Evolutionary conservation across 2,888 invertebrate genomes (phyloP).

Genomic region (Drosophila barbarae): DNA sequence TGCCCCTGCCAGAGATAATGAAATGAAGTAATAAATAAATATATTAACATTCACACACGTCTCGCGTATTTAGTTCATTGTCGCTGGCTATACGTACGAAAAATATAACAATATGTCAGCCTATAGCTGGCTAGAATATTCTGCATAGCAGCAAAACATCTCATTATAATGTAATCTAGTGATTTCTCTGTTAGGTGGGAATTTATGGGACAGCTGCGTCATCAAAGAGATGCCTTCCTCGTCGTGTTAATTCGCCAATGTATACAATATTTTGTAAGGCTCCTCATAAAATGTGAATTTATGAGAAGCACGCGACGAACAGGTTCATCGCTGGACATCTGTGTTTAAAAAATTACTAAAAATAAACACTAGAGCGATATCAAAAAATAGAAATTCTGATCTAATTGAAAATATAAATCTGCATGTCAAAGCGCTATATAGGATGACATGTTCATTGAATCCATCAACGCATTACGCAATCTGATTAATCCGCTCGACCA

Average conservation of each 20-base stretch:
- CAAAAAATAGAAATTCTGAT: background rate
- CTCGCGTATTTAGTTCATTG: slow-evolving; percentile 41
- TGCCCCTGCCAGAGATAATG: slow-evolving; percentile 43
- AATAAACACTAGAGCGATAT: slow-evolving; percentile 12
- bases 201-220: slow-evolving; percentile 30
- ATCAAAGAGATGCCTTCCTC: slow-evolving; percentile 30
- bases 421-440: slow-evolving; percentile 4
- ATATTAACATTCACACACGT: slow-evolving; percentile 43
- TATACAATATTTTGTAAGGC: slow-evolving; percentile 47
- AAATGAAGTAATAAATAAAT: slow-evolving; percentile 43
- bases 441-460: background rate
- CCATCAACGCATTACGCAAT: slow-evolving; percentile 18
- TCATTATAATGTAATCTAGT: slow-evolving; percentile 23
- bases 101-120: slow-evolving; percentile 19
- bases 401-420: slow-evolving; percentile 19
- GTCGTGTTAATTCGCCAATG: slow-evolving; percentile 3
- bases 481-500: slow-evolving; percentile 21
- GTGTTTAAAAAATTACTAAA: slow-evolving; percentile 21
- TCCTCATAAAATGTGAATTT: slow-evolving; percentile 60
- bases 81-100: slow-evolving; percentile 28
- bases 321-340: slow-evolving; percentile 11
- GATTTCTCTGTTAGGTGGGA: background rate
- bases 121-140: slow-evolving; percentile 10
- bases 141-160: slow-evolving; percentile 13
- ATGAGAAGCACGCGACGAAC: slow-evolving; percentile 47